These are phyloP conservation scores for Drosophila hydei DNA, from an alignment of 1,140 invertebrate species.

Conservation along the genomic window DNA sequence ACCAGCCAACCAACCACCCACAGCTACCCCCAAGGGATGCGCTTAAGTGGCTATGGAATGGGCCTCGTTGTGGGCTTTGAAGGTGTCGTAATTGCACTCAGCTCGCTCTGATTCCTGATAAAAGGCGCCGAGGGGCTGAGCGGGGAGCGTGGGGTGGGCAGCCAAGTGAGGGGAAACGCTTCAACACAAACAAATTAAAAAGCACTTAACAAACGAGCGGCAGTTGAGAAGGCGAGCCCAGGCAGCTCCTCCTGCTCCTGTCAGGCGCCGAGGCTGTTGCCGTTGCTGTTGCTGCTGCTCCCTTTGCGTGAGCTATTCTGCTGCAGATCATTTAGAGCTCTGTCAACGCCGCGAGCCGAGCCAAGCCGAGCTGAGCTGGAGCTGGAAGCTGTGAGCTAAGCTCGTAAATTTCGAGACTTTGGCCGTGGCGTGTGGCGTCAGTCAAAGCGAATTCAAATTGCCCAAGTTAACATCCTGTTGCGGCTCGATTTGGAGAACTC, in stretches of 20 bases:
- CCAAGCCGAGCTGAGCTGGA: not conserved
- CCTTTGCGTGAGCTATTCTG: constrained; percentile 18
- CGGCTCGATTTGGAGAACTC: constrained; percentile 40
- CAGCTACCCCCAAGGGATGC: constrained; percentile 63
- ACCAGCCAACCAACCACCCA: constrained; percentile 5
- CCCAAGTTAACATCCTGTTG: constrained; percentile 63
- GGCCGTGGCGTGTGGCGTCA: constrained; percentile 72
- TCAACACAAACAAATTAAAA: constrained; percentile 78
- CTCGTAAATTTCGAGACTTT: constrained; percentile 63
- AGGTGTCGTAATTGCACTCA: constrained; percentile 81
- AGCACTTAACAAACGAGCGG: constrained; percentile 66
- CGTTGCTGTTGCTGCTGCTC: not conserved
- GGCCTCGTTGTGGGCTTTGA: constrained; percentile 53
- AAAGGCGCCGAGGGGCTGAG: constrained; percentile 37
- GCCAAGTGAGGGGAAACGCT: constrained; percentile 1
- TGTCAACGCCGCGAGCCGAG: constrained; percentile 42
- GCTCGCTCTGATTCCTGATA: constrained; percentile 69
- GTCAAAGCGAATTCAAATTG: constrained; percentile 73
- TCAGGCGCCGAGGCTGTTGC: constrained; percentile 48
- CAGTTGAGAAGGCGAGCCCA: constrained; percentile 8
- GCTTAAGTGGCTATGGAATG: constrained; percentile 63
- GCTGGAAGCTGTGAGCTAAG: constrained; percentile 8
- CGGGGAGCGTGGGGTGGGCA: too few relatives aligned
- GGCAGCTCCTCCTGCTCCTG: constrained; percentile 25
- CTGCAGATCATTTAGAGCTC: constrained; percentile 45